Base-by-base conservation (phyloP, 1,140 invertebrate genomes). In the Platorchestia sp. region DNA sequence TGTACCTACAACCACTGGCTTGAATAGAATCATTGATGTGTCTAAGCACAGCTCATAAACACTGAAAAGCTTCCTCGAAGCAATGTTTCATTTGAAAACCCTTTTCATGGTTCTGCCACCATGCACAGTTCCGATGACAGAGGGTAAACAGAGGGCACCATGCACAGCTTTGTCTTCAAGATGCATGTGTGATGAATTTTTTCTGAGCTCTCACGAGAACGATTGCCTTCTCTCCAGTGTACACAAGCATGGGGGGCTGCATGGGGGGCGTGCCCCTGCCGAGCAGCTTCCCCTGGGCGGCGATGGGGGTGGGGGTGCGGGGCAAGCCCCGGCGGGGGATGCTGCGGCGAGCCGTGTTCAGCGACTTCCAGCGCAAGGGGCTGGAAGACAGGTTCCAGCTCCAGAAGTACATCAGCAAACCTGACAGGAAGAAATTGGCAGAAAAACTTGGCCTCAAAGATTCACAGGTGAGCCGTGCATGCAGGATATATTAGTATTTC, bases 341-440 rank as follows among this genome's bases (percentile, higher is more conserved):
- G 97, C 97, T 98, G 95, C 96, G 97, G 53, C 97, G 99, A 96
- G 99, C 99, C 0, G 99, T 99, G 0, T 98, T 98, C 97, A 98
- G 98, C 47, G 98, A 98, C 96, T 97, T 98, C 27, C 98, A 98
- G 96, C 96, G 98, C 36, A 98, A 98, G 97, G 98, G 98, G 96
- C 97, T 98, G 96, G 97, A 98, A 96, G 97, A 98, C 96, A 96
- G 98, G 75, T 98, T 98, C 96, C 97, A 98, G 96, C 96, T 98
- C 14, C 98, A 98, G 97, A 98, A 98, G 96, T 98, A 98, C 97
- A 98, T 98, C 96, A 98, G 97, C 42, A 98, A 98, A 96, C 98
- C 98, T 0, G 98, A 98, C 97, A 97, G 98, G 96, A 97, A 98
- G 96, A 98, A 98, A 96, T 96, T 98, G 45, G 98, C 98, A 0